phyloP scores from a whole-genome alignment of 2,888 invertebrate species.

The Crossocerus cetratus region DNA sequence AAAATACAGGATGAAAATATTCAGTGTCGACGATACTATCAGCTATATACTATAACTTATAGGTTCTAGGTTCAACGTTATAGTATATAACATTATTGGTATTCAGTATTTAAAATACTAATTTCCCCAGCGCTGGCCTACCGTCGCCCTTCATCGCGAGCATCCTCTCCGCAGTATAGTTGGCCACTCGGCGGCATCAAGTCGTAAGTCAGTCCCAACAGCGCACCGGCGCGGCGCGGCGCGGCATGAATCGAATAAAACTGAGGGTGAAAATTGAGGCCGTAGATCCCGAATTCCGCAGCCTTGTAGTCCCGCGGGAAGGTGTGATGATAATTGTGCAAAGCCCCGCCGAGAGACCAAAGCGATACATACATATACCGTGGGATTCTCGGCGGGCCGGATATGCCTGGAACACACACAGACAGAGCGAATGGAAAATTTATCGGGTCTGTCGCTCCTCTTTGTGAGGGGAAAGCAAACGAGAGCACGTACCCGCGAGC shows the following conservation, averaged over 20 bases:
- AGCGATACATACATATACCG: slow-evolving; percentile 78
- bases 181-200: slow-evolving; percentile 66
- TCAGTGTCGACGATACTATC: too few relatives aligned
- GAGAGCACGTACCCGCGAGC: too few relatives aligned
- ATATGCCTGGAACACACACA: slow-evolving; percentile 58
- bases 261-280: slow-evolving; percentile 67
- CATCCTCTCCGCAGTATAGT: slow-evolving; percentile 59
- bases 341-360: slow-evolving; percentile 76
- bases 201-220: slow-evolving; percentile 70
- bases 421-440: not conserved
- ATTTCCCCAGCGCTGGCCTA: too few relatives aligned
- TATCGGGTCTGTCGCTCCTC: not conserved
- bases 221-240: too few relatives aligned
- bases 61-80: too few relatives aligned
- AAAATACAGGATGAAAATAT: too few relatives aligned
- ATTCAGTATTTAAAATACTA: too few relatives aligned
- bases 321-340: slow-evolving; percentile 83
- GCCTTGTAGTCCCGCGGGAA: slow-evolving; percentile 79
- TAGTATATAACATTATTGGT: too few relatives aligned
- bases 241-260: slow-evolving; percentile 72
- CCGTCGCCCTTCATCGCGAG: slow-evolving; percentile 69
- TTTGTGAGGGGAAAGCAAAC: too few relatives aligned
- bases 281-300: slow-evolving; percentile 67
- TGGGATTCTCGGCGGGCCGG: slow-evolving; percentile 77
- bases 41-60: too few relatives aligned